A percentile compares a stretch with the other conserved stretches of the same genome.
These are phyloP conservation scores for Oncorhynchus masou DNA, from an alignment of 2,113 vertebrate species.

Conservation along the genomic window DNA sequence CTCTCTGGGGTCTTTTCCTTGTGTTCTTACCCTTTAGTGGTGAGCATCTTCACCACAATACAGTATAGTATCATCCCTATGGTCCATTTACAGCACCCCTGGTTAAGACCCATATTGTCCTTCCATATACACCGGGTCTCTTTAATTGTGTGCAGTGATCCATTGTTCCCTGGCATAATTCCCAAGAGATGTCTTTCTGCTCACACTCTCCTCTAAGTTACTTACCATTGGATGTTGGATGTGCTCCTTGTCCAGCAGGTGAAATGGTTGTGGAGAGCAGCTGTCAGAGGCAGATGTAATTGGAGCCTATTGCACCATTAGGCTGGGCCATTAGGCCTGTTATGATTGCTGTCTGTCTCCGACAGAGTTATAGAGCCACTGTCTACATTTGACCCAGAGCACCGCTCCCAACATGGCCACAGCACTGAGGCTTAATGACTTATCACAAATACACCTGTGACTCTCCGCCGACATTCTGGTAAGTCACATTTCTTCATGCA, in stretches of 20 bases:
- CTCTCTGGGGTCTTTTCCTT: too few species aligned
- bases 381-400: neutral
- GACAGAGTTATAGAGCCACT: neutral
- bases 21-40: too few species aligned
- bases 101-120: neutral
- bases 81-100: neutral
- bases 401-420: neutral
- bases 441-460: neutral
- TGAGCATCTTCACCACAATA: neutral
- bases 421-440: neutral
- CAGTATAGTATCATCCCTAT: neutral
- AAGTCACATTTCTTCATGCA: neutral
- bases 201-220: neutral
- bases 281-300: neutral
- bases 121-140: neutral
- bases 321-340: neutral
- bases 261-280: neutral
- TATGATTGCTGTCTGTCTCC: neutral
- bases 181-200: neutral
- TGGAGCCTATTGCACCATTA: slow-evolving; percentile 2
- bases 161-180: neutral
- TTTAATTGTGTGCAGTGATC: neutral
- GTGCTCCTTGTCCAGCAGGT: neutral
- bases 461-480: neutral
- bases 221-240: neutral